phyloP scores from a whole-genome alignment of 1,140 invertebrate genomes.

The Trinorchestia longiramus region DNA sequence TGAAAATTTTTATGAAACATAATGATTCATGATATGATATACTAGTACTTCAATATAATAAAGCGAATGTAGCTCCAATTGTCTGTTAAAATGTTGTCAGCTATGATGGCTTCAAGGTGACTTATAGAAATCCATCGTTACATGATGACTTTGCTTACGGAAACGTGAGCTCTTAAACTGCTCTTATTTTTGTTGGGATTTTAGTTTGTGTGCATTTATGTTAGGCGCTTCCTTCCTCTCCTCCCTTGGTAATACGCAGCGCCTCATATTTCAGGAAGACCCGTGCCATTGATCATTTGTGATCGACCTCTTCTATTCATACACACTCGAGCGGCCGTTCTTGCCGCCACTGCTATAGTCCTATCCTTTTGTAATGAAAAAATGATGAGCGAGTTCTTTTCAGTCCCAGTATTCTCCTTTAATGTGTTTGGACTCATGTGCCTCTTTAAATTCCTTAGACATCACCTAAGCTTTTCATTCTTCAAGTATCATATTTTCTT shows the following conservation, averaged over 20 bases:
- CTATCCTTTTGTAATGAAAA: background rate
- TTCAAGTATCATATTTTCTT: background rate
- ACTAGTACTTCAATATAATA: background rate
- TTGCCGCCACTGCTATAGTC: conserved; percentile 5
- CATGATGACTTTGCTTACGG: background rate
- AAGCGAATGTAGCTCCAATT: background rate
- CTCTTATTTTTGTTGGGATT: background rate
- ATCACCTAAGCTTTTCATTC: background rate
- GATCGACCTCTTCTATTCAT: conserved; percentile 7
- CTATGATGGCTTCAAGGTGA: background rate
- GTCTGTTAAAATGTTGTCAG: background rate
- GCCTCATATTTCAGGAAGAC: background rate
- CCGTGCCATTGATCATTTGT: background rate
- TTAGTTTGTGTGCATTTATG: conserved; percentile 1
- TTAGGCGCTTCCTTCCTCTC: background rate
- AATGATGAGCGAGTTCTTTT: background rate
- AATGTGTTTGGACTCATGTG: background rate
- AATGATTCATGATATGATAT: too few relatives aligned
- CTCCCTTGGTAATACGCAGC: background rate
- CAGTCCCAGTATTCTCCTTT: background rate
- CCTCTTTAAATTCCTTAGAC: background rate
- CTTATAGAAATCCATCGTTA: background rate
- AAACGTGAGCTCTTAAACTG: background rate
- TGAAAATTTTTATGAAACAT: too few relatives aligned
- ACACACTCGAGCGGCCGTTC: background rate